Conservation (phyloP, 2,797 vertebrate species). For the Ficedula albicollis region DNA sequence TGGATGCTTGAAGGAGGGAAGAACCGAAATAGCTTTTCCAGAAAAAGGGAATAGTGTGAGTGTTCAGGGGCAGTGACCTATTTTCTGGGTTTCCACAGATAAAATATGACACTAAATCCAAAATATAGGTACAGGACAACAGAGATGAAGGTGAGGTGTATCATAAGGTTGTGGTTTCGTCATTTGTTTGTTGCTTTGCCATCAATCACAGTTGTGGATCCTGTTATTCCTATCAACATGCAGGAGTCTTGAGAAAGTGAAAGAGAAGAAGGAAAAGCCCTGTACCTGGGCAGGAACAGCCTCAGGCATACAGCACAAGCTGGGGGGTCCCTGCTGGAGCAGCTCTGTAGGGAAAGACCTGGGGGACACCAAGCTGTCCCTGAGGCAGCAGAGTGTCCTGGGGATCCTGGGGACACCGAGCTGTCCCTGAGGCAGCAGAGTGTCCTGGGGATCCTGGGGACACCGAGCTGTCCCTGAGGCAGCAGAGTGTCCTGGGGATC, state of each 20-base stretch:
- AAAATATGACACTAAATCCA: not conserved
- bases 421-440: too few relatives aligned
- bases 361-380: not conserved
- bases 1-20: not conserved
- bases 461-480: too few relatives aligned
- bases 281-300: not conserved
- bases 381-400: not conserved
- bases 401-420: not conserved
- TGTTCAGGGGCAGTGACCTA: fast-evolving
- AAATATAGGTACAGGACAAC: not conserved
- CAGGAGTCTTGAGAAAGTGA: not conserved
- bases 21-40: not conserved
- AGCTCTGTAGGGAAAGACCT: not conserved
- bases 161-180: not conserved
- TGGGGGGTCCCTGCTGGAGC: not conserved
- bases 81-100: not conserved
- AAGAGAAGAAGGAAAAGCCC: not conserved
- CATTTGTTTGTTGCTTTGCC: not conserved
- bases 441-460: too few relatives aligned
- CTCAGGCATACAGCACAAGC: not conserved
- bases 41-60: not conserved
- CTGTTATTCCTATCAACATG: not conserved
- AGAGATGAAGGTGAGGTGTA: not conserved
- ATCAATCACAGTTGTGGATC: not conserved
- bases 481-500: too few relatives aligned